Conservation (phyloP, 2,888 invertebrate genomes). For the Leptinotarsa peninsularis region DNA sequence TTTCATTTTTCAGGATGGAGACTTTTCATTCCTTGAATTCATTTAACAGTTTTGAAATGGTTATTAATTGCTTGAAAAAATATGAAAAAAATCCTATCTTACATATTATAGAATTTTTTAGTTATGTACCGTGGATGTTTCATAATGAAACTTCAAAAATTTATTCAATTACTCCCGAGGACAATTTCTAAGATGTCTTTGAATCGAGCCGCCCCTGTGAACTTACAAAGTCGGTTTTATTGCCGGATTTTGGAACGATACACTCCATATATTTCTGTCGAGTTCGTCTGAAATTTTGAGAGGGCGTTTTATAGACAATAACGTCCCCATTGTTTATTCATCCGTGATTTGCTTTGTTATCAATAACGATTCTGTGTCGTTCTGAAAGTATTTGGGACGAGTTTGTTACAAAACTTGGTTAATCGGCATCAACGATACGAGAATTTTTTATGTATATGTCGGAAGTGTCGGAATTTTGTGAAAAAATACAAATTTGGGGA, state of each 20-base stretch:
- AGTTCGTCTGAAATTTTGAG: slow-evolving; percentile 29
- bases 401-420: slow-evolving; percentile 1
- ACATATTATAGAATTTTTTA: no score
- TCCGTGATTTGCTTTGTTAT: slow-evolving; percentile 26
- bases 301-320: slow-evolving; percentile 26
- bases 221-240: slow-evolving; percentile 20
- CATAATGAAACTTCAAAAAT: no score
- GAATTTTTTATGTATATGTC: background rate
- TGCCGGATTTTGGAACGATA: slow-evolving; percentile 24
- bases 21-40: no score
- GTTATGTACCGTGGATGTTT: no score
- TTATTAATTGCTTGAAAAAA: no score
- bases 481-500: no score
- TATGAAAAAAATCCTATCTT: no score
- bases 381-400: background rate
- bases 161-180: no score
- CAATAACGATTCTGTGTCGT: slow-evolving; percentile 12
- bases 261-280: slow-evolving; percentile 36
- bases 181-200: background rate
- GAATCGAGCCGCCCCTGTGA: background rate
- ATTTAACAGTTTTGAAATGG: no score
- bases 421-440: background rate
- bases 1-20: no score
- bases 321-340: slow-evolving; percentile 20
- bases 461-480: background rate